phyloP scores from a whole-genome alignment of 1,140 invertebrate species.

The Zophobas morio region DNA sequence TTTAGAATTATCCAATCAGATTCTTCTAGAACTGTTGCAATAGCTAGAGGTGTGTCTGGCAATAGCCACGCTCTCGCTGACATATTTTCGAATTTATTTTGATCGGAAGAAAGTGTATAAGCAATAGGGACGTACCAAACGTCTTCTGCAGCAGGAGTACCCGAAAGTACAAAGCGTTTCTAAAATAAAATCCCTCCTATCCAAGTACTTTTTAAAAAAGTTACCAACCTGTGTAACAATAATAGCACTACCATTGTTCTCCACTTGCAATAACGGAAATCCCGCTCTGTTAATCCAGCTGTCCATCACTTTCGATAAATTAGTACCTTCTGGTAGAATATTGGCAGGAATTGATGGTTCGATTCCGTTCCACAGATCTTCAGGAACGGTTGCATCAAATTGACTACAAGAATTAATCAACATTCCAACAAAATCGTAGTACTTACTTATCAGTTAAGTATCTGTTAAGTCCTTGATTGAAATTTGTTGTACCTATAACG shows the following conservation, averaged over 20 bases:
- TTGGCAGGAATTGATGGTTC: not conserved
- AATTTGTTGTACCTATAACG: conserved; percentile 77
- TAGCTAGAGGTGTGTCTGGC: conserved; percentile 50
- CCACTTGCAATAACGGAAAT: conserved; percentile 72
- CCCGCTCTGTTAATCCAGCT: conserved; percentile 75
- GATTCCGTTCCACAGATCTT: conserved; percentile 55
- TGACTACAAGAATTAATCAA: conserved; percentile 46
- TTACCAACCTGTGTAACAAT: conserved; percentile 52
- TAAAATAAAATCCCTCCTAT: conserved; percentile 9
- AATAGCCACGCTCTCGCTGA: conserved; percentile 69
- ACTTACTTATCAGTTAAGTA: conserved; percentile 71
- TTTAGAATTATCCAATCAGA: conserved; percentile 82
- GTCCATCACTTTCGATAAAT: conserved; percentile 71
- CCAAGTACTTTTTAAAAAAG: conserved; percentile 8
- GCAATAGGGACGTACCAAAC: conserved; percentile 76
- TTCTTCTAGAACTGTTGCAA: conserved; percentile 66
- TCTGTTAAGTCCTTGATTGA: conserved; percentile 71
- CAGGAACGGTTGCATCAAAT: conserved; percentile 49
- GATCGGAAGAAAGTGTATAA: conserved; percentile 67
- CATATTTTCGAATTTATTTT: conserved; percentile 70
- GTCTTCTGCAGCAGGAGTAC: not conserved
- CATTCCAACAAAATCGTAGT: conserved; percentile 56
- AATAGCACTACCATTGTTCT: conserved; percentile 38
- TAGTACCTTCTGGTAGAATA: not conserved
- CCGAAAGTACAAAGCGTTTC: too few relatives aligned